Evolutionary conservation across 1,140 invertebrate species (phyloP), one percentile per base, ranked within the genome.

Genomic region (Bilobella aurantiaca): DNA sequence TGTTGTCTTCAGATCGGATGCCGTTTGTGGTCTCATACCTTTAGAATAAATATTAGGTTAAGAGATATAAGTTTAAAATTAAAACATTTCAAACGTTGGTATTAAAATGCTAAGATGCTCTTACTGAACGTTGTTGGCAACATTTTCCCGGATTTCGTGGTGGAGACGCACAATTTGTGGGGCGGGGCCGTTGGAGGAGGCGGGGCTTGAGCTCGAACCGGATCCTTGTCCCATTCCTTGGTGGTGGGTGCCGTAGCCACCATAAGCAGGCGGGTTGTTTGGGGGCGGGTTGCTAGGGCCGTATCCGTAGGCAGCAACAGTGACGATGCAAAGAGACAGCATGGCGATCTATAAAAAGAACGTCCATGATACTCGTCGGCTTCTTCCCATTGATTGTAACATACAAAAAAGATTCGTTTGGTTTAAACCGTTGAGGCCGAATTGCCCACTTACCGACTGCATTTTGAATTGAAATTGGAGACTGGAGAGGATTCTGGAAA

Each of bases 141-240:
- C 12, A 53, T 53, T 23, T 23, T 53, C 12, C 12, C 49, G 8
- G 23, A 53, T 53, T 16, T 53, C 49, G 25, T 53, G 49, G 21
- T 53, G 49, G 49, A 53, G 49, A 16, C 49, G 49, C 14, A 53
- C 49, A 23, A 53, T 53, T 23, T 53, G 49, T 12, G 49, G 49
- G 14, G 37, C 37, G 8, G 37, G 37, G 37, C 37, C 37, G 37
- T 42, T 42, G 37, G n/a, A 12, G 8, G 37, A 42, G 37, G n/a
- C 8, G 37, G 37, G n/a, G 8, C 49, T 23, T 53, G 49, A 53
- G 34, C 34, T 12, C 37, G 37, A 42, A 42, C 37, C n/a, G 37
- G 37, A 8, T 42, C n/a, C 37, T 8, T 42, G 37, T 12, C n/a
- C 37, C 37, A n/a, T n/a, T n/a, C 34, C 34, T 42, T 42, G 34